Conservation (phyloP, 2,113 vertebrate genomes). For the Seriola rivoliana region DNA sequence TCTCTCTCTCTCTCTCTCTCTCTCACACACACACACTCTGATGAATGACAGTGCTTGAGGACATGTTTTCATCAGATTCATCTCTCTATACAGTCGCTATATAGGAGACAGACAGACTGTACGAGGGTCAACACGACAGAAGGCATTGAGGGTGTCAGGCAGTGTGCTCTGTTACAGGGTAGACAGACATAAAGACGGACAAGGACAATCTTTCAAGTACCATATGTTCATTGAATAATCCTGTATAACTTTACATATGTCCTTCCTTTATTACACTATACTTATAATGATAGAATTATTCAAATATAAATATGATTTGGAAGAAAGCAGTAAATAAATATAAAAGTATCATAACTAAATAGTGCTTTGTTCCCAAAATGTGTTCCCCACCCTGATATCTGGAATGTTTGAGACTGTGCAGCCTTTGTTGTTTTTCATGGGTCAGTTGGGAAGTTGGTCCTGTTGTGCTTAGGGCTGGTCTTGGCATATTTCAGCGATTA, state of each 20-base stretch:
- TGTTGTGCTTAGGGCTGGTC: slow-evolving; percentile 70
- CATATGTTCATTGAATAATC: slow-evolving; percentile 45
- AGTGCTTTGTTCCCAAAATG: slow-evolving; percentile 48
- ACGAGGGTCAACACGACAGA: slow-evolving; percentile 76
- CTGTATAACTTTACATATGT: slow-evolving; percentile 42
- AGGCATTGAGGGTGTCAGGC: slow-evolving; percentile 82
- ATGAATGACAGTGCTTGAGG: slow-evolving; percentile 62
- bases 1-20: no score
- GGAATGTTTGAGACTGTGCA: slow-evolving; percentile 69
- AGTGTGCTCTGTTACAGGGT: slow-evolving; percentile 80
- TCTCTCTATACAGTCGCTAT: slow-evolving; percentile 38
- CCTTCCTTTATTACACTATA: slow-evolving; percentile 43
- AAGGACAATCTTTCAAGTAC: slow-evolving; percentile 56
- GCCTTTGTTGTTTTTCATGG: slow-evolving; percentile 13
- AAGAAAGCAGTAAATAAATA: slow-evolving; percentile 54
- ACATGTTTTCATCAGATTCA: slow-evolving; percentile 57
- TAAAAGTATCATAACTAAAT: slow-evolving; percentile 45
- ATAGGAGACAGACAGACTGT: slow-evolving; percentile 23
- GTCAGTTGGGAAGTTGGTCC: slow-evolving; percentile 56
- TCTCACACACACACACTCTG: slow-evolving; percentile 7
- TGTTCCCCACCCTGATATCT: slow-evolving; percentile 27
- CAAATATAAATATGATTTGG: slow-evolving; percentile 69
- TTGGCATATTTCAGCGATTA: slow-evolving; percentile 63
- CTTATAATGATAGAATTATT: slow-evolving; percentile 56
- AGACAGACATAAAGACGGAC: slow-evolving; percentile 62